Evolutionary conservation across 2,888 invertebrate species (phyloP), one percentile per base, ranked within the genome.

Genomic region (Athripsodes cinereus): DNA sequence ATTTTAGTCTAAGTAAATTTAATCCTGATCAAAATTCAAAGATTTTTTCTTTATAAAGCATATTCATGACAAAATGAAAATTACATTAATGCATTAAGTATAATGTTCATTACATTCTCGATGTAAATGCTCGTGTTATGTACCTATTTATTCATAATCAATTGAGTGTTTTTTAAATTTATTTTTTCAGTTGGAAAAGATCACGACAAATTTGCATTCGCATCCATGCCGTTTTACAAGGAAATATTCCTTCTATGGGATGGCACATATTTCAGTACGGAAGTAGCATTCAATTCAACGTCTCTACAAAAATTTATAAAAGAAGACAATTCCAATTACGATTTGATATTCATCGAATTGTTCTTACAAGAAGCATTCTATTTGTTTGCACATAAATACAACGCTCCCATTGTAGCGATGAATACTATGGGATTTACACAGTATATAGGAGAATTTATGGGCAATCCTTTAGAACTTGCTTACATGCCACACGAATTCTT

Each of bases 401-500:
- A 68, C 20, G 65, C 65, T 1, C 66, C 66, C 10, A 48, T 66
- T 21, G 62, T 65, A 10, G 44, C 64, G 10, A 50, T 65, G 1
- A 61, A 61, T 47, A 59, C 65, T 1, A 65, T 65, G 59, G 66
- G 66, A 2, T 59, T 58, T 46, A 64, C 60, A 1, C 65, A 66
- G 8, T 66, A 64, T 22, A 51, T 64, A 8, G 64, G 62, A 19
- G 64, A 65, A 16, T 64, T 55, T 20, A 65, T 64, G 59, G 66
- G 66, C 10, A 65, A 62, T 40, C 59, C 65, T 11, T 21, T 65
- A 40, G 61, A 65, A 46, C 20, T 65, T 66, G 75, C 81, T 0
- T 75, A 74, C 66, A 72, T 78, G 26, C 78, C 81, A 0, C 75
- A 79, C 53, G 69, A 72, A 10, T 73, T 74, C 58, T 64, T 74